Evolutionary conservation across 2,888 invertebrate species (phyloP).

Genomic region (Aethes cnicana): DNA sequence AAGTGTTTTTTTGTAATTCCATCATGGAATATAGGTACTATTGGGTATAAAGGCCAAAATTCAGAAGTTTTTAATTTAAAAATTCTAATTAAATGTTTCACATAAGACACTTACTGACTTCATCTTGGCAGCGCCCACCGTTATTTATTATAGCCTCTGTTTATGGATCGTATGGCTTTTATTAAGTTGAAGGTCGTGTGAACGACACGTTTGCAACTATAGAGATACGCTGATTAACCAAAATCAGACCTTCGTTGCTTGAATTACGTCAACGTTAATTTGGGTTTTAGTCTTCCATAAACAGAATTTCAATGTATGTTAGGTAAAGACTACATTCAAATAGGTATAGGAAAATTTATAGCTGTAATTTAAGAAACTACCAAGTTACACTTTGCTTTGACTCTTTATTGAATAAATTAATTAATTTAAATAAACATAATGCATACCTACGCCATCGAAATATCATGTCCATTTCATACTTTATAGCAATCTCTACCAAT

Average conservation of each 20-base stretch:
- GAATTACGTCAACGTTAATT: neutral
- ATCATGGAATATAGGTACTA: too few species aligned
- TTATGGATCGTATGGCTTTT: constrained; percentile 26
- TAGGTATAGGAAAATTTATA: too few species aligned
- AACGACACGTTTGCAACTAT: constrained; percentile 2
- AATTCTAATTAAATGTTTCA: neutral
- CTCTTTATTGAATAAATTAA: too few species aligned
- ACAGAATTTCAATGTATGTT: neutral
- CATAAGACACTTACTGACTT: constrained; percentile 2
- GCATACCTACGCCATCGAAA: too few species aligned
- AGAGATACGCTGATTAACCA: neutral
- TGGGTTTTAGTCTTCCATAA: neutral
- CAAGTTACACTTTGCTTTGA: too few species aligned
- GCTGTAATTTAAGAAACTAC: too few species aligned
- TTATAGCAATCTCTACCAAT: too few species aligned
- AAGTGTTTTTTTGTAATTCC: too few species aligned
- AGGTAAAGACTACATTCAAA: neutral
- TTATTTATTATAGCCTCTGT: constrained; percentile 26
- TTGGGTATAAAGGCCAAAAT: too few species aligned
- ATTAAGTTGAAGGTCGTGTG: constrained; percentile 23
- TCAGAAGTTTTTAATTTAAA: too few species aligned
- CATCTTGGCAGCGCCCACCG: neutral
- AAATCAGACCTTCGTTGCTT: neutral
- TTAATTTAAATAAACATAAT: too few species aligned
- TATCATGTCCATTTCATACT: too few species aligned